Evolutionary conservation across 2,797 vertebrate genomes (phyloP), one percentile per base, ranked within the genome.

Genomic region (Myiothlypis coronata): DNA sequence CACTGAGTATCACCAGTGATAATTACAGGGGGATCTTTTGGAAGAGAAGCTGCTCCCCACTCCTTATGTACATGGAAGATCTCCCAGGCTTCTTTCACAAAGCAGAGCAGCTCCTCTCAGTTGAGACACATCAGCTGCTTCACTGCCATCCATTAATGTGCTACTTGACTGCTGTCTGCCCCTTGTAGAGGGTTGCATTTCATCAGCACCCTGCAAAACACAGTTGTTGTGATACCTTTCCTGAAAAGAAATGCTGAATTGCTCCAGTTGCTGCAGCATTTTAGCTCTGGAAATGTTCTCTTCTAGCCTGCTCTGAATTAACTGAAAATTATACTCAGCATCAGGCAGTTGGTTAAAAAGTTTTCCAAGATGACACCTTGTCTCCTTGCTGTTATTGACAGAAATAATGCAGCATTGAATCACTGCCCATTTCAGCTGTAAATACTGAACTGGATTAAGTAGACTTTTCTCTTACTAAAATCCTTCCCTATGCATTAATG

Each of bases 391-490:
- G n/a, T 68, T 92, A 67, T 26, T 93, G 91, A 47, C 53, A 91
- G 72, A 88, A 71, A 49, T 60, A 72, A 85, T 50, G 21, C 44
- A 43, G 30, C 44, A 37, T 69, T 64, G 37, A 69, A 17, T 87
- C 71, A 64, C 34, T 63, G 32, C 70, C 23, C 53, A 30, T 76
- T 91, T 86, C 72, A 86, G 27, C 30, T 86, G 24, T 87, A 74
- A 93, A 90, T 74, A 61, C 61, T 64, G 56, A 80, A 87, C 71
- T 93, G 63, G 63, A 93, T 91, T 91, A 89, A 78, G 57, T 18
- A 61, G 74, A 34, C 61, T 81, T 91, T 76, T 70, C n/a, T 82
- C 65, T 83, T 49, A 24, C 77, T 85, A 47, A 92, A 85, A 56
- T 61, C 37, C 44, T 79, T 82, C 64, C 60, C 60, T 60, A n/a